Conservation (phyloP, 1,140 invertebrate genomes). For the Bombus sylvicola region DNA sequence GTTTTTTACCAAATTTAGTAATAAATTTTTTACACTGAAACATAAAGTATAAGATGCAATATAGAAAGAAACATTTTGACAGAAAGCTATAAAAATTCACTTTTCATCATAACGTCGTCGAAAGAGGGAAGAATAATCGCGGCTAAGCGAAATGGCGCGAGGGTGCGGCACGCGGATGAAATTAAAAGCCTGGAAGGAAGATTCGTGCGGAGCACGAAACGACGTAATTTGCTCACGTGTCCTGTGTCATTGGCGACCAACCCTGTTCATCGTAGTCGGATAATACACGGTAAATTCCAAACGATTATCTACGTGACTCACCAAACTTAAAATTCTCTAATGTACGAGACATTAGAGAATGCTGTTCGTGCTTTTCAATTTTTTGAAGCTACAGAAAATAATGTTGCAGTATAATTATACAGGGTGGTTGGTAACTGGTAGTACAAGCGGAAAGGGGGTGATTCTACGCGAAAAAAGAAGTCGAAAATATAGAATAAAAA, state of each 20-base stretch:
- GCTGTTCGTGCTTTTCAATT: background rate
- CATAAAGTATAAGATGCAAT: background rate
- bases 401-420: background rate
- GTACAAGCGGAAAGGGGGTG: too few relatives aligned
- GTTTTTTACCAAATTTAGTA: background rate
- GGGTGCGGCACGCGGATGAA: constrained; percentile 72
- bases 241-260: constrained; percentile 58
- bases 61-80: background rate
- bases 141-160: constrained; percentile 27
- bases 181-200: constrained; percentile 77
- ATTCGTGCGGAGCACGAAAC: constrained; percentile 57
- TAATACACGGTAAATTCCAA: constrained; percentile 74
- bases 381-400: background rate
- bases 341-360: background rate
- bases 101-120: background rate
- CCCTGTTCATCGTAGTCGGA: constrained; percentile 56
- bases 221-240: constrained; percentile 66
- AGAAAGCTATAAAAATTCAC: background rate
- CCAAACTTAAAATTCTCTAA: constrained; percentile 42
- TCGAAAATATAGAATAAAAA: too few relatives aligned
- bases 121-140: constrained; percentile 20
- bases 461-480: too few relatives aligned
- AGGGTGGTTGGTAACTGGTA: too few relatives aligned
- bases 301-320: constrained; percentile 73
- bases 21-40: background rate